phyloP scores from a whole-genome alignment of 2,113 vertebrate species.

The Corythaixoides concolor region DNA sequence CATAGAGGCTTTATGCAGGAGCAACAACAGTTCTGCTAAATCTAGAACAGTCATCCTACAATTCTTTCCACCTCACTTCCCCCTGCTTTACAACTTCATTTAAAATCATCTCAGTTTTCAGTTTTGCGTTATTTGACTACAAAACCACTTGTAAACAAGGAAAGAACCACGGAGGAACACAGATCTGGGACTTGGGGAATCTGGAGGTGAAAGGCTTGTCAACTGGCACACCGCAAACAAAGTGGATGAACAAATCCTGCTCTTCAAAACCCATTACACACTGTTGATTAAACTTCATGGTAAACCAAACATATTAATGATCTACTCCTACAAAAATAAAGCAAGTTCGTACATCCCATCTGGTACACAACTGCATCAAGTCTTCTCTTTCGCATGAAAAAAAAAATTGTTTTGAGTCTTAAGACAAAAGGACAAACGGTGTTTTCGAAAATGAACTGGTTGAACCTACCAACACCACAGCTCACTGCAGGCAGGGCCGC shows the following conservation, averaged over 20 bases:
- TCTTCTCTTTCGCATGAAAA: neutral
- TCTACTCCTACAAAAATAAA: neutral
- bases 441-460: neutral
- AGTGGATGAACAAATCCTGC: neutral
- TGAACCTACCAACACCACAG: neutral
- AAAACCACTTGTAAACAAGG: neutral
- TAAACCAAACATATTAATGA: neutral
- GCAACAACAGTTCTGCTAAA: neutral
- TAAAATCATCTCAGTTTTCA: neutral
- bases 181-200: neutral
- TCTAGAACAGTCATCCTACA: neutral
- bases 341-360: neutral
- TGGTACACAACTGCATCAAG: neutral
- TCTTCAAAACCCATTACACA: neutral
- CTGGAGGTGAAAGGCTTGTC: neutral
- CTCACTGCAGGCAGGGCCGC: neutral
- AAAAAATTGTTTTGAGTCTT: neutral
- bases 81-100: neutral
- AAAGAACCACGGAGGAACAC: neutral
- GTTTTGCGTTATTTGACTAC: neutral
- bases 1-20: neutral
- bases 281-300: neutral
- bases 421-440: neutral
- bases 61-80: neutral
- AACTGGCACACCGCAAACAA: neutral